Evolutionary conservation across 2,113 vertebrate species (phyloP).

Genomic region (Semnornis frantzii): DNA sequence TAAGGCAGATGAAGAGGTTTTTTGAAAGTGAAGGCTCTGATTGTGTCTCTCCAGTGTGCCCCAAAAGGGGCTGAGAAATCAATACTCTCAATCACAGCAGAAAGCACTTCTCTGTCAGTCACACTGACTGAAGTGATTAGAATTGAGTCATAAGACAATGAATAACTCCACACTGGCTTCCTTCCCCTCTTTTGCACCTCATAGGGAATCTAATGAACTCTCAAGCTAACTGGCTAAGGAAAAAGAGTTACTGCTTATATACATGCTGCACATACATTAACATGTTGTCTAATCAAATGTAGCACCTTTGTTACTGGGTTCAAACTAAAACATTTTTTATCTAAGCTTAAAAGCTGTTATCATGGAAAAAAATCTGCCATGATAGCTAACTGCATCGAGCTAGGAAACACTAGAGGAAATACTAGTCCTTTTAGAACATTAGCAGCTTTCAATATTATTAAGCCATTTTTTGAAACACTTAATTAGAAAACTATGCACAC

Average conservation of each 20-base stretch:
- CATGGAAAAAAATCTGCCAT: background rate
- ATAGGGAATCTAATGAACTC: conserved; percentile 90
- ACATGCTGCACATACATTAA: conserved; percentile 54
- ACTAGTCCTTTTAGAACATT: background rate
- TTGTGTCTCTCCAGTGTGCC: conserved; percentile 88
- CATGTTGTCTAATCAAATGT: conserved; percentile 39
- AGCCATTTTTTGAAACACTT: background rate
- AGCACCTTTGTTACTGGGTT: background rate
- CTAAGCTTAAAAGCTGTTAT: background rate
- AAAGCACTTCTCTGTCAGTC: conserved; percentile 93
- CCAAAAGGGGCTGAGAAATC: conserved; percentile 88
- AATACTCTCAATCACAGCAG: conserved; percentile 93
- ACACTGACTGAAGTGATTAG: conserved; percentile 92
- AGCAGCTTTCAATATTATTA: background rate
- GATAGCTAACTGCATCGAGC: background rate
- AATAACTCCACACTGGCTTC: conserved; percentile 87
- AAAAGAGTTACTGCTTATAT: conserved; percentile 50
- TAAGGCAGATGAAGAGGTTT: conserved; percentile 96
- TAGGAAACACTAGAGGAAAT: background rate
- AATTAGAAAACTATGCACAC: background rate
- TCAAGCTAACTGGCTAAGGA: conserved; percentile 77
- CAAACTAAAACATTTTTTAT: conserved; percentile 31
- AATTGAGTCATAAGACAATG: conserved; percentile 95
- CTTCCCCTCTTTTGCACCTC: conserved; percentile 83
- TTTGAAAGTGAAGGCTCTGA: conserved; percentile 89